Evolutionary conservation across 2,797 vertebrate species (phyloP), one percentile per base, ranked within the genome.

Genomic region (Channallabes apus): DNA sequence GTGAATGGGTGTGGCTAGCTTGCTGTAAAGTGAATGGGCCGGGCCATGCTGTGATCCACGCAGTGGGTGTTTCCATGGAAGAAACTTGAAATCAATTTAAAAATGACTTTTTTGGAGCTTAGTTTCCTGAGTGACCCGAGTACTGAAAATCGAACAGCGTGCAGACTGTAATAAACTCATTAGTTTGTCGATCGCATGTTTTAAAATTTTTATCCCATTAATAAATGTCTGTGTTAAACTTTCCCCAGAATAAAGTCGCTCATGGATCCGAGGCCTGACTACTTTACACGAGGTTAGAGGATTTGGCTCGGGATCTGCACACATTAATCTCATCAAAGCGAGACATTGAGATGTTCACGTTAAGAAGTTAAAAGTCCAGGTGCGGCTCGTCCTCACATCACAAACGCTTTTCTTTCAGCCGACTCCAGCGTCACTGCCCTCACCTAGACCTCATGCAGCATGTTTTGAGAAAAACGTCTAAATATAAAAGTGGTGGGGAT

Each of bases 401-500:
- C 3, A n/a, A 18, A 41, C 3, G 32, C 27, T n/a, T 61, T 18
- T n/a, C 64, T 22, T 54, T 56, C 56, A 82, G 15, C 46, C 27
- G 27, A 32, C 65, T 58, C 20, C 80, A 11, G 9, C 3, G 27
- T 71, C 1, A 0, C 41, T 24, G 41, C 69, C 24, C 32, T 75
- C 51, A 24, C 29, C 69, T 68, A 15, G 58, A 72, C 65, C 67
- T 79, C 20, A 35, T 12, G 32, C 69, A 15, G 59, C 2, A 29
- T 82, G 59, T 81, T 77, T 38, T 51, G 18, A 67, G 22, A 68
- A 62, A 72, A 46, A 83, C 11, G 46, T 83, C 76, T 85, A 88
- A 87, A 87, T 85, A 79, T 27, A 85, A 51, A 65, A 51, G 84
- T 29, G 46, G 72, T 67, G 64, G 86, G 65, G 77, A 75, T 78